These are phyloP conservation scores for Diaperis boleti DNA, from an alignment of 2,888 invertebrate genomes.

Conservation along the genomic window DNA sequence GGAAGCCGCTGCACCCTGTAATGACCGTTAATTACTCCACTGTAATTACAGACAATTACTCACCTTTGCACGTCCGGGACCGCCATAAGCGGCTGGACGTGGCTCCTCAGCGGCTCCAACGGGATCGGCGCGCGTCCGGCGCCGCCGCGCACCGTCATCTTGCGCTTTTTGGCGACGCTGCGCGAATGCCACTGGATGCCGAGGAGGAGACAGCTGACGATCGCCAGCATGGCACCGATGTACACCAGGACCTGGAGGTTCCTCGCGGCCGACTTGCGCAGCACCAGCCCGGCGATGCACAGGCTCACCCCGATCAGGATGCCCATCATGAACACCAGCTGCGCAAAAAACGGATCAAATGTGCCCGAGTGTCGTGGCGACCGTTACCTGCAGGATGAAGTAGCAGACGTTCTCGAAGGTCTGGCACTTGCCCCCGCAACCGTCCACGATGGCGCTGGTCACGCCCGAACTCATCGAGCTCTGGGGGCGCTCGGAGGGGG, in stretches of 20 bases:
- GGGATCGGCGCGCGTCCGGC: slow-evolving; percentile 59
- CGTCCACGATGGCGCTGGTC: slow-evolving; percentile 71
- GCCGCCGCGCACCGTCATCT: slow-evolving; percentile 55
- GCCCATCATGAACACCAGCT: slow-evolving; percentile 77
- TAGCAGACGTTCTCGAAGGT: slow-evolving; percentile 80
- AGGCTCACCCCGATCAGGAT: slow-evolving; percentile 75
- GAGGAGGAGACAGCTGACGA: slow-evolving; percentile 73
- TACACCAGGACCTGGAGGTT: slow-evolving; percentile 77
- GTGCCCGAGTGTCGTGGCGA: slow-evolving; percentile 7
- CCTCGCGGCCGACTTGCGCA: slow-evolving; percentile 74
- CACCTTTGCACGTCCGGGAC: slow-evolving; percentile 45
- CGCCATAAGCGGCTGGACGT: slow-evolving; percentile 50
- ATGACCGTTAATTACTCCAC: neutral
- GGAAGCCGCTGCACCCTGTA: slow-evolving; percentile 41
- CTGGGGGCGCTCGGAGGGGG: slow-evolving; percentile 56
- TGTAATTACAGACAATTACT: neutral
- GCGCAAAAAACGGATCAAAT: slow-evolving; percentile 47
- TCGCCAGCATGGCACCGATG: slow-evolving; percentile 73
- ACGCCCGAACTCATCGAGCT: slow-evolving; percentile 63
- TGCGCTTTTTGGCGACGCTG: slow-evolving; percentile 56
- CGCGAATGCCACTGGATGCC: slow-evolving; percentile 75
- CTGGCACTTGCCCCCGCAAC: slow-evolving; percentile 78
- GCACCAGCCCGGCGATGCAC: slow-evolving; percentile 75
- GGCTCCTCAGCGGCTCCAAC: slow-evolving; percentile 55
- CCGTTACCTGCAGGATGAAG: slow-evolving; percentile 75